Conservation (phyloP, 2,113 vertebrate genomes). For the Ellobius talpinus region DNA sequence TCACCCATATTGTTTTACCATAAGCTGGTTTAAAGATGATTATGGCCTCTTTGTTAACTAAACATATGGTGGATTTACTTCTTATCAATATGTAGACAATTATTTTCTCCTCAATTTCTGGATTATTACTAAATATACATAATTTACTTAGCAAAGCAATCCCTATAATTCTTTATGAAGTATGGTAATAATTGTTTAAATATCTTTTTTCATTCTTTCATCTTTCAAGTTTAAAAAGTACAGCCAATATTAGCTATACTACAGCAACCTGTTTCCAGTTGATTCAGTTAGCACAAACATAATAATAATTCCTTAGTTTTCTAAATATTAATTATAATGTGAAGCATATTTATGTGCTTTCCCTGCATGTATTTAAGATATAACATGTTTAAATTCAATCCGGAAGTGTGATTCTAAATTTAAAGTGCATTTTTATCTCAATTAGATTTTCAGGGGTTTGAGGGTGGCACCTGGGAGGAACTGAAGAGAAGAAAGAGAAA, state of each 20-base stretch:
- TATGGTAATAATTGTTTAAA: background rate
- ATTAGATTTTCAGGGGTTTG: background rate
- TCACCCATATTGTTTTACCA: background rate
- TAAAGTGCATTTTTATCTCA: background rate
- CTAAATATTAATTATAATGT: background rate
- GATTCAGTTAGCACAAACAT: background rate
- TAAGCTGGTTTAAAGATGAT: background rate
- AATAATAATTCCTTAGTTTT: background rate
- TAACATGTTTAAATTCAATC: background rate
- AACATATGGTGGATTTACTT: background rate
- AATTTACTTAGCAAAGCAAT: background rate
- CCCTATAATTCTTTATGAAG: background rate
- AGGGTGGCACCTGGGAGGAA: background rate
- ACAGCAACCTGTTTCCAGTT: background rate
- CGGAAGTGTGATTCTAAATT: background rate
- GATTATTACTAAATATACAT: conserved; percentile 22
- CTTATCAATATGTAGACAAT: background rate
- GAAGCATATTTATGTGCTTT: background rate
- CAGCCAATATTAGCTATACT: background rate
- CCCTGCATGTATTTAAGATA: background rate
- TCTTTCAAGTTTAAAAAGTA: background rate
- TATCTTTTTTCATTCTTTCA: background rate
- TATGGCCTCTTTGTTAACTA: background rate
- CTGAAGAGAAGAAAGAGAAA: background rate
- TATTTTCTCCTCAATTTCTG: conserved; percentile 29